phyloP scores from a whole-genome alignment of 92 coral and sea anemone genomes.

The Epizoanthus rinbou region DNA sequence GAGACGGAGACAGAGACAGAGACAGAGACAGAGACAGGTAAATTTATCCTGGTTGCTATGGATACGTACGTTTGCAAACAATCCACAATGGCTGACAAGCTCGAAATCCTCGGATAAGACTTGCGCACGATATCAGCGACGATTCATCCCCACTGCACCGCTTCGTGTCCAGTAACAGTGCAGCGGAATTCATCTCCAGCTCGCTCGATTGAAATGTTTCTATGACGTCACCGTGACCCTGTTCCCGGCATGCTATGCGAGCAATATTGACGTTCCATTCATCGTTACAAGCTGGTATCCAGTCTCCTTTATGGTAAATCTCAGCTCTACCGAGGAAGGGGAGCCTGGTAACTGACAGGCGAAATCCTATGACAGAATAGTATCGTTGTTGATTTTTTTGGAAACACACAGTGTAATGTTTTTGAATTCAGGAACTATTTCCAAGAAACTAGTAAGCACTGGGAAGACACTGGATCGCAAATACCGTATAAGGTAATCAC shows the following conservation, averaged over 20 bases:
- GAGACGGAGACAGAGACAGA: too few relatives aligned
- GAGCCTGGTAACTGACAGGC: slow-evolving; percentile 19
- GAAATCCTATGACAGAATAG: slow-evolving; percentile 10
- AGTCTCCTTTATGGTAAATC: slow-evolving; percentile 17
- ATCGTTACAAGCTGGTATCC: slow-evolving; percentile 32
- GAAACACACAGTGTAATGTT: too few relatives aligned
- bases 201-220: slow-evolving; percentile 29
- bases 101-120: not conserved
- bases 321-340: slow-evolving; percentile 30
- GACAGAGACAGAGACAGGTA: too few relatives aligned
- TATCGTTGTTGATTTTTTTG: not conserved
- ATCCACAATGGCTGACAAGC: slow-evolving; percentile 27
- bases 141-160: slow-evolving; percentile 20
- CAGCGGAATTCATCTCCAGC: not conserved
- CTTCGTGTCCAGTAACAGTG: not conserved
- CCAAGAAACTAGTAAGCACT: too few relatives aligned
- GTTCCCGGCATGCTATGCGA: slow-evolving; percentile 30
- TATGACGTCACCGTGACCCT: slow-evolving; percentile 14
- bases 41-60: too few relatives aligned
- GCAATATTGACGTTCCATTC: slow-evolving; percentile 26
- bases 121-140: slow-evolving; percentile 32
- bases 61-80: slow-evolving; percentile 12
- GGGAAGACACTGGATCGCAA: too few relatives aligned
- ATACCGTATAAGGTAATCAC: too few relatives aligned
- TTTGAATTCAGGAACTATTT: too few relatives aligned